Evolutionary conservation across 2,797 vertebrate species (phyloP).

Genomic region (Cetoscarus ocellatus): DNA sequence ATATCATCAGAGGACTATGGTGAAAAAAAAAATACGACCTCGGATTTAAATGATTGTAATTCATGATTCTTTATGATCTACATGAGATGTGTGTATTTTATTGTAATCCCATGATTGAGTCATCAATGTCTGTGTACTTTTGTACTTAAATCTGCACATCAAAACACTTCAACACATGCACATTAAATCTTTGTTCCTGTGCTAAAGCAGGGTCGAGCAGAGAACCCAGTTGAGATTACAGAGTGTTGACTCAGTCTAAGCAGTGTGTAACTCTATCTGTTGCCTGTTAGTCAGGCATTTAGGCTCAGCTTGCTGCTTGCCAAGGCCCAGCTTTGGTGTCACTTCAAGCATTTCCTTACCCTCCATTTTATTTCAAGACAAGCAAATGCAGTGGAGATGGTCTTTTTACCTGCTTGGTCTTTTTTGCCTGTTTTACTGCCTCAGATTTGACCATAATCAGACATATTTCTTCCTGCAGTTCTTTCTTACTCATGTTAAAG

Average conservation of each 20-base stretch:
- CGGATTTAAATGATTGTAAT: conserved; percentile 5
- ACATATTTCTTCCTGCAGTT: conserved; percentile 12
- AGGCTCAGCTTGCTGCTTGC: conserved; percentile 85
- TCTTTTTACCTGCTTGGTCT: conserved; percentile 5
- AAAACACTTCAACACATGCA: conserved; percentile 19
- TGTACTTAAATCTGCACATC: neutral
- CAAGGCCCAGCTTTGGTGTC: conserved; percentile 88
- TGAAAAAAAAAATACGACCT: conserved; percentile 7
- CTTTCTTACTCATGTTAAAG: conserved; percentile 33
- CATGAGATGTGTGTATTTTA: neutral
- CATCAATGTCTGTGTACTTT: conserved; percentile 17
- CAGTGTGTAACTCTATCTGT: conserved; percentile 87
- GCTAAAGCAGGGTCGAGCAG: conserved; percentile 86
- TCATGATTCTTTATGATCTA: neutral
- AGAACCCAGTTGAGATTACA: conserved; percentile 90
- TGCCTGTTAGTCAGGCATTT: conserved; percentile 88
- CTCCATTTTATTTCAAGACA: conserved; percentile 36
- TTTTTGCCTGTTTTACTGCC: conserved; percentile 25
- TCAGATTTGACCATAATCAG: conserved; percentile 7
- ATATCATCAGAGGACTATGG: too few species aligned
- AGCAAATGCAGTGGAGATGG: conserved; percentile 36
- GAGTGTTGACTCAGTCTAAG: conserved; percentile 93
- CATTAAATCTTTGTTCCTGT: conserved; percentile 63
- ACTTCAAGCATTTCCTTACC: conserved; percentile 80
- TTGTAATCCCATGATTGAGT: neutral